Conservation (phyloP, 2,113 vertebrate genomes). For the Poeciliopsis turrubarensis region DNA sequence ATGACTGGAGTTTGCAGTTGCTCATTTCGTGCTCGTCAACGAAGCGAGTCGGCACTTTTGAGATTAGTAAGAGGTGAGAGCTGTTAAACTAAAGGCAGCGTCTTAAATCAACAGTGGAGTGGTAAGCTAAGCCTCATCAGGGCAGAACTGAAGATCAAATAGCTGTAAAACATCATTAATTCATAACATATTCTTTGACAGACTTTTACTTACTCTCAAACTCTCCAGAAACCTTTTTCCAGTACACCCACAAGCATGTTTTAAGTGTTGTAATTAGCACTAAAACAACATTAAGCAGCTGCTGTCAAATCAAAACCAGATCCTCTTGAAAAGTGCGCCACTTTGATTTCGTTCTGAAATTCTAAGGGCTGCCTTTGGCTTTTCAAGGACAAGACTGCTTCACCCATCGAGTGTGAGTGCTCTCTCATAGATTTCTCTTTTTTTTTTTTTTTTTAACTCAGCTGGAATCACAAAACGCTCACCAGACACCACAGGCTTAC, state of each 20-base stretch:
- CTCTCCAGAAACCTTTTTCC: neutral
- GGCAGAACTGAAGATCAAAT: neutral
- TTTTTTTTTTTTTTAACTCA: slow-evolving; percentile 1
- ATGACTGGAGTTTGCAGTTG: neutral
- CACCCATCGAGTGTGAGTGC: neutral
- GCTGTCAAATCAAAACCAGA: slow-evolving; percentile 2
- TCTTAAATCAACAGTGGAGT: neutral
- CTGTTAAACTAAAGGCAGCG: neutral
- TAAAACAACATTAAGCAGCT: slow-evolving; percentile 6
- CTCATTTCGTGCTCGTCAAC: neutral
- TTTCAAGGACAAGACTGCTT: slow-evolving; percentile 22
- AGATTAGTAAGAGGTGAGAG: neutral
- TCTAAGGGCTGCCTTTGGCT: slow-evolving; percentile 3
- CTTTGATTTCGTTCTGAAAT: slow-evolving; percentile 1
- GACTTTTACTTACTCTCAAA: neutral
- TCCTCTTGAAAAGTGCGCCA: slow-evolving; percentile 22
- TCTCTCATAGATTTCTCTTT: neutral
- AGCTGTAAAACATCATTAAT: neutral
- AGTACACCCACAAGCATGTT: neutral
- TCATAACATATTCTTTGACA: neutral
- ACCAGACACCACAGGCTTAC: neutral
- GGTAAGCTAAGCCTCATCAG: neutral
- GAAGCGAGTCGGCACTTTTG: neutral
- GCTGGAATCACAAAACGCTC: neutral
- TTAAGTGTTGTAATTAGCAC: neutral